Base-by-base conservation (phyloP, 2,113 vertebrate genomes). In the Nothobranchius kuhntae region DNA sequence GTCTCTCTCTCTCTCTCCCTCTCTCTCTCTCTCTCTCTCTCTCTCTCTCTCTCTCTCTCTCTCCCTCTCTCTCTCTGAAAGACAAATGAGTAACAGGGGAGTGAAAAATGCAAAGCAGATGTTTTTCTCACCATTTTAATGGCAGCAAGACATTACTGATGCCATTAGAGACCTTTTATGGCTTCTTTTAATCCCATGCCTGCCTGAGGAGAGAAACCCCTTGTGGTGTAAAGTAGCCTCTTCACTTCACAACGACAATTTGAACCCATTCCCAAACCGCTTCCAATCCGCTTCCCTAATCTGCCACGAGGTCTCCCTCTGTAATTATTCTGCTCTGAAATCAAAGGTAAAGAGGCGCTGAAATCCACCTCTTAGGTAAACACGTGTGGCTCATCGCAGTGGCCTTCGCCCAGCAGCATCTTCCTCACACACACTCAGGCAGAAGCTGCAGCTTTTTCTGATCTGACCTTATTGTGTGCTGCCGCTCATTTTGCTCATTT, bases 101-200 rank as follows among this genome's bases (percentile, higher is more conserved):
- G 87, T 81, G 82, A 88, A 88, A 92, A 91, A 92, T 92, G 91
- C 90, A 92, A 92, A 92, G 88, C 90, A 92, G 91, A 93, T 93
- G 91, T 93, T 92, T 93, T 92, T 87, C 78, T 86, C 78, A 83
- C 79, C 80, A 64, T 87, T 89, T 89, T 90, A 91, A 92, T 89
- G 88, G 89, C 86, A 86, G 87, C 85, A 64, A 92, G 91, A 95
- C 95, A 96, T 96, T 96, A 95, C 94, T 89, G 92, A 93, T 94
- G 92, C 95, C 94, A 95, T 98, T 97, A 92, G 94, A 95, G 95
- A 96, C 94, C 95, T 95, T 96, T 92, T 91, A 92, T 93, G 93
- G 94, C 95, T 95, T 93, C 94, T 96, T 96, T 94, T 95, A 96
- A 96, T 96, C 95, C 93, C 94, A 90, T 82, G 87, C 73, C 86